phyloP scores from a whole-genome alignment of 2,113 vertebrate genomes.

The Psammodynastes pulverulentus region DNA sequence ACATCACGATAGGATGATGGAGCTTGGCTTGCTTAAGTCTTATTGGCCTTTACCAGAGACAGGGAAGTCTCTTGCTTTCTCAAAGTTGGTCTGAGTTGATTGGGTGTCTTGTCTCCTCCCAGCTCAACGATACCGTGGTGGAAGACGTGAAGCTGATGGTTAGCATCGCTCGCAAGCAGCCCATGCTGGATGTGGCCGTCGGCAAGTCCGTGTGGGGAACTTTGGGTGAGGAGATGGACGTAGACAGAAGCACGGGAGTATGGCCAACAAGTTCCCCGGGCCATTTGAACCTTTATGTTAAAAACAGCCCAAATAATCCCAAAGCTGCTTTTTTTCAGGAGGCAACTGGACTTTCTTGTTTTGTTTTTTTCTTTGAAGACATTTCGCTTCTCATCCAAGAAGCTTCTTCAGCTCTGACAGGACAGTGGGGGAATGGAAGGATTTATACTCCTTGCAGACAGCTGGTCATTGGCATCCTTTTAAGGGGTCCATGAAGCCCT shows the following conservation, averaged over 20 bases:
- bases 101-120: background rate
- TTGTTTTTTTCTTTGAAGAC: too few relatives aligned
- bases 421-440: too few relatives aligned
- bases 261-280: background rate
- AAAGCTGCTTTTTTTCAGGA: too few relatives aligned
- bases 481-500: too few relatives aligned
- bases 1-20: background rate
- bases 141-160: constrained; percentile 84
- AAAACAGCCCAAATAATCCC: background rate
- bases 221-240: constrained; percentile 73
- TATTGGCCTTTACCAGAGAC: background rate
- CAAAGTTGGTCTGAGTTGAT: background rate
- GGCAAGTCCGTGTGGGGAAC: constrained; percentile 88
- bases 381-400: too few relatives aligned
- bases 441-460: too few relatives aligned
- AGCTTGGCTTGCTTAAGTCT: background rate
- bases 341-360: too few relatives aligned
- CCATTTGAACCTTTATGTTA: background rate
- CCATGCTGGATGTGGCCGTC: constrained; percentile 85
- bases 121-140: constrained; percentile 81
- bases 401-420: too few relatives aligned
- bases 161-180: constrained; percentile 91
- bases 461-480: too few relatives aligned
- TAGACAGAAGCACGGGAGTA: background rate
- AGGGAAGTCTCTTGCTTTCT: background rate